These are phyloP conservation scores for Acleris literana DNA, from an alignment of 2,888 invertebrate species.

Conservation along the genomic window DNA sequence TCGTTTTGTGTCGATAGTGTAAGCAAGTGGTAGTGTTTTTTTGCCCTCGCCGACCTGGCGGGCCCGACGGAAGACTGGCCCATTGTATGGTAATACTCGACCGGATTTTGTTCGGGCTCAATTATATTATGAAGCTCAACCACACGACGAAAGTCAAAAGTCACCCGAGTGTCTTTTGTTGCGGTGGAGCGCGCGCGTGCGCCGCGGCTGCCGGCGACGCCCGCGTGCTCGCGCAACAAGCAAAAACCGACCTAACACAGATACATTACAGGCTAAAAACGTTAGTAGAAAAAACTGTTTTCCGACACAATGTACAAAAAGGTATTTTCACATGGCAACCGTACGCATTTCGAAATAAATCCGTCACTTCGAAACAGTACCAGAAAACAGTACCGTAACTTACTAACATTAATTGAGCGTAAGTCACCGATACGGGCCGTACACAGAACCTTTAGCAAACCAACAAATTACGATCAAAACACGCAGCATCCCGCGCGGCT, in stretches of 20 bases:
- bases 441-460: constrained; percentile 28
- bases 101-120: constrained; percentile 82
- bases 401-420: constrained; percentile 5
- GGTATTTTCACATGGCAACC: constrained; percentile 19
- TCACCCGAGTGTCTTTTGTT: constrained; percentile 74
- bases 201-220: constrained; percentile 44
- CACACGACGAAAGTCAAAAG: constrained; percentile 80
- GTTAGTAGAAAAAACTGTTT: constrained; percentile 7
- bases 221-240: constrained; percentile 28
- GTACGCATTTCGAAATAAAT: constrained; percentile 17
- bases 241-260: constrained; percentile 16
- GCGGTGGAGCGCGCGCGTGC: constrained; percentile 54
- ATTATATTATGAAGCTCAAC: constrained; percentile 83
- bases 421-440: constrained; percentile 13
- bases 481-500: constrained; percentile 20
- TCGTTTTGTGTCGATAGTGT: constrained; percentile 45
- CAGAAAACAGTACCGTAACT: constrained; percentile 1
- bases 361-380: not conserved
- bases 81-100: constrained; percentile 82
- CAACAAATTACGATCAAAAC: constrained; percentile 25
- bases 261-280: constrained; percentile 14
- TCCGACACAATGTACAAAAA: not conserved
- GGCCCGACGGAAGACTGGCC: constrained; percentile 78
- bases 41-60: constrained; percentile 80
- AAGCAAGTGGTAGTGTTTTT: constrained; percentile 78